Percentiles rank a stretch among this genome's conserved stretches.
Conservation (phyloP, 2,113 vertebrate genomes). For the Otus sunia region DNA sequence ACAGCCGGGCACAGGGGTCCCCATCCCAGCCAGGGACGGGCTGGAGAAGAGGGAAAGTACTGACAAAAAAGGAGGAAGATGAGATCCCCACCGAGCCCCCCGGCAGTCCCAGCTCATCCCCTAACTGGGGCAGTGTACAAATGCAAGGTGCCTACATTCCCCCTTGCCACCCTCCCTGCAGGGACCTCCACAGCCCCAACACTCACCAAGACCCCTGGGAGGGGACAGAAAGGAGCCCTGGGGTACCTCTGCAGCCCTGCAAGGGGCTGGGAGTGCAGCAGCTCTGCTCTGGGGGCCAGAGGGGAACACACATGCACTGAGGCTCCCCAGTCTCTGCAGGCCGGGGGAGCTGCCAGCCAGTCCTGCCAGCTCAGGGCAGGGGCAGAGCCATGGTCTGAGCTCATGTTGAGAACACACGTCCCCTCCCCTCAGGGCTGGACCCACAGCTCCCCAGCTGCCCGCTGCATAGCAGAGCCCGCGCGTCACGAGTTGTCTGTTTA, state of each 20-base stretch:
- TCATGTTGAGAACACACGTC: background rate
- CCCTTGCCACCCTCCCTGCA: accelerated
- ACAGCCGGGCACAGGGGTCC: background rate
- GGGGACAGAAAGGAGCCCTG: background rate
- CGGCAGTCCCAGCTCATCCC: background rate
- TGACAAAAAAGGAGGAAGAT: background rate
- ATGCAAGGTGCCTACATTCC: background rate
- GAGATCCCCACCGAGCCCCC: accelerated
- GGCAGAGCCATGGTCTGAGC: background rate
- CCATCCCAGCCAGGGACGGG: background rate
- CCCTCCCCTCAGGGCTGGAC: background rate
- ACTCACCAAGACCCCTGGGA: background rate
- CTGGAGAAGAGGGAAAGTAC: background rate
- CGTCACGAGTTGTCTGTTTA: conserved; percentile 35
- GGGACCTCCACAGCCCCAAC: background rate
- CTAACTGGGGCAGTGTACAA: background rate
- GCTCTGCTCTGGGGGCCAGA: background rate
- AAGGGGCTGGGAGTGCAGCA: background rate
- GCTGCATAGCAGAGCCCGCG: background rate
- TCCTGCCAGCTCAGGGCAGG: background rate
- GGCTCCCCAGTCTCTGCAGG: background rate
- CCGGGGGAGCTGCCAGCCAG: background rate
- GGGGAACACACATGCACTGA: background rate
- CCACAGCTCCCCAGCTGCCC: background rate
- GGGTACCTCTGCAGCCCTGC: background rate